Percentiles rank a stretch among this genome's conserved stretches.
These are phyloP conservation scores for Saxicola maurus DNA, from an alignment of 2,797 vertebrate species.

Conservation along the genomic window DNA sequence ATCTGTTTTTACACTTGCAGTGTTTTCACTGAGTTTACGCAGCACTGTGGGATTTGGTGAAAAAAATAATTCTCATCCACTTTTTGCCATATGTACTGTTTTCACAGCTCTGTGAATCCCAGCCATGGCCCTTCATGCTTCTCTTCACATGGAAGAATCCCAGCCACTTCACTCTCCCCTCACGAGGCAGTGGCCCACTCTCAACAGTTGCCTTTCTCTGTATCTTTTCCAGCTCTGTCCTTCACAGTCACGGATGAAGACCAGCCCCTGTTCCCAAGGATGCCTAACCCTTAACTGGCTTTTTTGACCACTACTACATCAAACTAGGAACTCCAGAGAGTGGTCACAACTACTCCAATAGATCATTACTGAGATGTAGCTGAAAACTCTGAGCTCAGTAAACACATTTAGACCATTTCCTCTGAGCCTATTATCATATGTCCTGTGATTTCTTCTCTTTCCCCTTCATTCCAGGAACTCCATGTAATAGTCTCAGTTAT, in stretches of 20 bases:
- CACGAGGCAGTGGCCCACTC: not conserved
- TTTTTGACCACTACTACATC: not conserved
- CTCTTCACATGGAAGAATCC: not conserved
- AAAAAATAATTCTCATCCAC: not conserved
- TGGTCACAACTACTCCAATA: not conserved
- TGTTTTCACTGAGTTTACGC: not conserved
- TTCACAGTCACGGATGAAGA: not conserved
- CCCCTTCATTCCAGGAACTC: not conserved
- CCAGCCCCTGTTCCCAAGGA: accelerated
- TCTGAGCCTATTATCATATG: not conserved
- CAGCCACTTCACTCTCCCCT: not conserved
- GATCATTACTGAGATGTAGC: not conserved
- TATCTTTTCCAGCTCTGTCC: not conserved
- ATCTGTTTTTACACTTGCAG: not conserved
- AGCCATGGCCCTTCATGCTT: not conserved
- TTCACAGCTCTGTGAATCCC: not conserved
- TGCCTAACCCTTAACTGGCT: accelerated
- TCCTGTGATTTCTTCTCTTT: not conserved
- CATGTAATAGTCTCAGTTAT: not conserved
- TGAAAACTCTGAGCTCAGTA: not conserved
- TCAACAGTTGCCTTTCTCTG: not conserved
- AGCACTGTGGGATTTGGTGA: not conserved
- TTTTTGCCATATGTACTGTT: not conserved
- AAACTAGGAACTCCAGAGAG: not conserved
- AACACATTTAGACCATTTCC: not conserved